Conservation (phyloP, 2,888 invertebrate genomes). For the Caenorhabditis angaria region DNA sequence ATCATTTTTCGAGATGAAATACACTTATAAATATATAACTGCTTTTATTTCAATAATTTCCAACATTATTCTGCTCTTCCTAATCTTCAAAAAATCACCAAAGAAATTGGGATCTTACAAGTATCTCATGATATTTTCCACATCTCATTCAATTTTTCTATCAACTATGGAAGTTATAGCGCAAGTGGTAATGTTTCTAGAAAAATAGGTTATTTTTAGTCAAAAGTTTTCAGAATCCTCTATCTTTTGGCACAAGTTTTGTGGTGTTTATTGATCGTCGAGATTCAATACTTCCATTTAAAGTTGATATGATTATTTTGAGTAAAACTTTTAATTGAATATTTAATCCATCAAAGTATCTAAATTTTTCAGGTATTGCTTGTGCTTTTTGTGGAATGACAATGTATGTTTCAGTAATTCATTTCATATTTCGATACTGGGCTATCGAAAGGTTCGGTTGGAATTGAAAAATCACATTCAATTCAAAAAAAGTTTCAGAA, state of each 20-base stretch:
- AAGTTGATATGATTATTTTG: neutral
- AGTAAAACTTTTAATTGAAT: neutral
- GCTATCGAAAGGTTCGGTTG: conserved; percentile 13
- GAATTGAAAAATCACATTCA: neutral
- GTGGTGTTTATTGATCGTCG: neutral
- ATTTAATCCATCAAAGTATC: neutral
- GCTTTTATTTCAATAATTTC: too few relatives aligned
- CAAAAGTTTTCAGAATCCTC: neutral
- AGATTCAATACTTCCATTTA: neutral
- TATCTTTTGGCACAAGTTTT: neutral
- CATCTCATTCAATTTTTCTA: too few relatives aligned
- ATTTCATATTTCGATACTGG: conserved; percentile 28
- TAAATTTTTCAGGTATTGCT: conserved; percentile 15
- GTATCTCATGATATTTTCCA: too few relatives aligned
- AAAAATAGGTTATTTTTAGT: neutral
- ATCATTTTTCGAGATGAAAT: too few relatives aligned
- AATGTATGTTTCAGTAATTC: conserved; percentile 22
- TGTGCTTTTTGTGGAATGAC: conserved; percentile 27
- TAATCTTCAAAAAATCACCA: too few relatives aligned
- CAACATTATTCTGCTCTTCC: too few relatives aligned
- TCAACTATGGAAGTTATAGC: too few relatives aligned
- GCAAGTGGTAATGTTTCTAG: too few relatives aligned
- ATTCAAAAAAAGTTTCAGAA: conserved; percentile 11
- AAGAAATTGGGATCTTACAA: too few relatives aligned
- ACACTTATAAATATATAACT: too few relatives aligned